Percentiles rank a stretch among this genome's conserved stretches.
phyloP scores from a whole-genome alignment of 2,797 vertebrate species.

The Syngnathus rostellatus region DNA sequence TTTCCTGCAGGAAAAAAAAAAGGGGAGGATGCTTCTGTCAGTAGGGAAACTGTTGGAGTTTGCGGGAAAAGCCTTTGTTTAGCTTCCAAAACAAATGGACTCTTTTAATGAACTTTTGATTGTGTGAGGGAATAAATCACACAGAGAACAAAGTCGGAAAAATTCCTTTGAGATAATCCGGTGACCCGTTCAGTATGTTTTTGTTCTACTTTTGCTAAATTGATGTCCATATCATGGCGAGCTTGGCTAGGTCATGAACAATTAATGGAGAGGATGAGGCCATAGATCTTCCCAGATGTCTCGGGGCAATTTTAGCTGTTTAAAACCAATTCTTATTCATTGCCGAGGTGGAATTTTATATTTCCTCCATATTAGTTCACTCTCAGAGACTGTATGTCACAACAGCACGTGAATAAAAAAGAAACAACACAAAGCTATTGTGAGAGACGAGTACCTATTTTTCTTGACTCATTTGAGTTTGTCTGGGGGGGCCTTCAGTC shows the following conservation, averaged over 20 bases:
- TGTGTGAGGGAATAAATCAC: conserved; percentile 27
- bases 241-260: not conserved
- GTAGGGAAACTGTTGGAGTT: conserved; percentile 57
- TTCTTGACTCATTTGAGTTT: conserved; percentile 46
- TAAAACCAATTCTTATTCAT: conserved; percentile 22
- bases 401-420: conserved; percentile 21
- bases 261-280: conserved; percentile 5
- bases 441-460: conserved; percentile 25
- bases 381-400: conserved; percentile 35
- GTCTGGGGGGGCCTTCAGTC: conserved; percentile 47
- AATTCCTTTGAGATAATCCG: not conserved
- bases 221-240: not conserved
- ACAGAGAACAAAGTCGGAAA: conserved; percentile 1
- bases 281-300: conserved; percentile 24
- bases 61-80: conserved; percentile 60
- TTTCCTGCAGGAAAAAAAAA: conserved; percentile 58
- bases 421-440: conserved; percentile 15
- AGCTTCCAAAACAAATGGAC: conserved; percentile 45
- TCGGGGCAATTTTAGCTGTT: conserved; percentile 15
- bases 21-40: conserved; percentile 57
- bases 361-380: conserved; percentile 20
- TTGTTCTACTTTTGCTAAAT: not conserved
- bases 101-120: conserved; percentile 26
- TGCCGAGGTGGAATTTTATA: conserved; percentile 40
- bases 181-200: not conserved